Percentiles rank a stretch among this genome's conserved stretches.
phyloP scores from a whole-genome alignment of 2,113 vertebrate genomes.

The Clinocottus analis region DNA sequence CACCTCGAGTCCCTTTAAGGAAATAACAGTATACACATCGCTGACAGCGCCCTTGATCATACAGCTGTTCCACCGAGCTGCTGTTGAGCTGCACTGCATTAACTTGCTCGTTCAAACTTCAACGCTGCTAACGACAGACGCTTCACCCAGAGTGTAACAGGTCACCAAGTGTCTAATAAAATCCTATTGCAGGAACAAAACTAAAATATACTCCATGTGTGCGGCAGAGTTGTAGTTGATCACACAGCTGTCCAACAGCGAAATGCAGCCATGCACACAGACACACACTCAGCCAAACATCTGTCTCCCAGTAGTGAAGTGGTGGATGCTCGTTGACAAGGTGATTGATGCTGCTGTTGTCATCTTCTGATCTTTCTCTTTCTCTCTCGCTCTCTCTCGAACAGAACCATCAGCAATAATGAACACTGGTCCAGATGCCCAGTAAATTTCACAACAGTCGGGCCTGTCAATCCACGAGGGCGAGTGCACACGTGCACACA shows the following conservation, averaged over 20 bases:
- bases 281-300: conserved; percentile 56
- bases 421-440: conserved; percentile 73
- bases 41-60: conserved; percentile 1
- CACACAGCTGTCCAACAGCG: conserved; percentile 44
- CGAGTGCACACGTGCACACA: conserved; percentile 4
- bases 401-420: conserved; percentile 66
- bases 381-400: conserved; percentile 24
- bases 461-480: conserved; percentile 48
- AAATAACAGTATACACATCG: conserved; percentile 21
- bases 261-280: conserved; percentile 14
- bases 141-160: background rate
- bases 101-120: background rate
- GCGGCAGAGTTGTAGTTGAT: conserved; percentile 25
- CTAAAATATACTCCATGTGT: conserved; percentile 10
- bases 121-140: conserved; percentile 5
- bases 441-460: conserved; percentile 66
- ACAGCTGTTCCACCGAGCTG: conserved; percentile 11
- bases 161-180: conserved; percentile 28
- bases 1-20: conserved; percentile 11
- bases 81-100: conserved; percentile 1
- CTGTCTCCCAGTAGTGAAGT: conserved; percentile 58
- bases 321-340: conserved; percentile 70
- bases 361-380: no score
- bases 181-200: conserved; percentile 26
- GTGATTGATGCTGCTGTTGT: no score